A percentile compares a stretch with the other conserved stretches of the same genome.
Conservation (phyloP, 1,140 invertebrate species). For the Danaus plexippus region DNA sequence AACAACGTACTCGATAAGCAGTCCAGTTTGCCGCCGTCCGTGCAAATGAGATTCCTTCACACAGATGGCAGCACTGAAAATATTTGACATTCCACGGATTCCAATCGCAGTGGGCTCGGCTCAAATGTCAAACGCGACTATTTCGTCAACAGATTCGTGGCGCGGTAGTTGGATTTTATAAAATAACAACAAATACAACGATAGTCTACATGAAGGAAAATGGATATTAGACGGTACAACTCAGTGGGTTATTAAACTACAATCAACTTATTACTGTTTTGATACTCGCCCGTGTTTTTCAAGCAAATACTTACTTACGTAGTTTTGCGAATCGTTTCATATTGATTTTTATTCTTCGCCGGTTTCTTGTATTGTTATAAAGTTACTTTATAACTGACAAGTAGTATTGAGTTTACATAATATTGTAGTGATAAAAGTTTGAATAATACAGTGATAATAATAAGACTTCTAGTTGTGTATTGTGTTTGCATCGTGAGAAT, state of each 20-base stretch:
- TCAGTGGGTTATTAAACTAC: constrained; percentile 39
- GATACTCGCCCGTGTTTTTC: constrained; percentile 32
- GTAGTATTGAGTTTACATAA: too few species aligned
- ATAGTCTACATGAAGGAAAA: constrained; percentile 52
- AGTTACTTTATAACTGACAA: constrained; percentile 29
- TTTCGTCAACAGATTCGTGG: constrained; percentile 71
- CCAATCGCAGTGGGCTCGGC: constrained; percentile 69
- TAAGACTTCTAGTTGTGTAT: constrained; percentile 19
- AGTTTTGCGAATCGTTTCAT: constrained; percentile 54
- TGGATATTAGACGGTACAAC: constrained; percentile 53
- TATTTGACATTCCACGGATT: constrained; percentile 71
- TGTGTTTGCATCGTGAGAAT: constrained; percentile 28
- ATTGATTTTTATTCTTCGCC: constrained; percentile 67
- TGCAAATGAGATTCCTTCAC: constrained; percentile 42
- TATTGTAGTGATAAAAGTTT: constrained; percentile 27
- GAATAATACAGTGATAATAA: constrained; percentile 25
- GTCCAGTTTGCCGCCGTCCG: constrained; percentile 53
- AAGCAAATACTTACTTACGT: constrained; percentile 30
- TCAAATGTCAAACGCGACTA: constrained; percentile 73
- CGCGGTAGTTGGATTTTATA: constrained; percentile 68
- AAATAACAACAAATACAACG: constrained; percentile 65
- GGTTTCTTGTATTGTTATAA: constrained; percentile 57
- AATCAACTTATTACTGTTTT: constrained; percentile 24
- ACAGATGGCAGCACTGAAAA: constrained; percentile 70
- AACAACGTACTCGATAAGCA: constrained; percentile 21